Conservation (phyloP, 2,888 invertebrate genomes). For the Drosophila austrosaltans region DNA sequence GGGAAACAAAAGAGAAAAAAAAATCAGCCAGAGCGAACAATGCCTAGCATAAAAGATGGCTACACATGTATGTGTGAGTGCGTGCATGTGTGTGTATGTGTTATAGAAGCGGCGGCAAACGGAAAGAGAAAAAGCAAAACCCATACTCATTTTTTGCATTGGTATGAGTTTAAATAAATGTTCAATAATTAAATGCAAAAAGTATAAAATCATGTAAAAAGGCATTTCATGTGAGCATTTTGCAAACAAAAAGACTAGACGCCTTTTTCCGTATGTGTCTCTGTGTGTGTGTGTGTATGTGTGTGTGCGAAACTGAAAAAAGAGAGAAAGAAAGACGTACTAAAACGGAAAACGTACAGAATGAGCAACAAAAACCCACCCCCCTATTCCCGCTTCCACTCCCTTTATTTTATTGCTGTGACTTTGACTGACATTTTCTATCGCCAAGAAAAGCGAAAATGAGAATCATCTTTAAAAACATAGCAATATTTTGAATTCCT, state of each 20-base stretch:
- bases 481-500: constrained; percentile 28
- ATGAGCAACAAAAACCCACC: constrained; percentile 55
- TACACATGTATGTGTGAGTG: constrained; percentile 53
- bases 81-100: constrained; percentile 35
- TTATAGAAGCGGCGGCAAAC: constrained; percentile 40
- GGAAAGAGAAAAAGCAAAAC: constrained; percentile 43
- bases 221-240: constrained; percentile 68
- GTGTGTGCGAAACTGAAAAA: constrained; percentile 40
- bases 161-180: constrained; percentile 55
- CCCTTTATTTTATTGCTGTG: constrained; percentile 53
- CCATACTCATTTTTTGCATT: constrained; percentile 42
- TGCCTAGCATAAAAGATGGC: constrained; percentile 77
- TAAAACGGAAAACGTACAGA: constrained; percentile 43
- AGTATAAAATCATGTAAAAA: constrained; percentile 46
- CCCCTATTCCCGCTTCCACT: constrained; percentile 44
- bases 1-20: constrained; percentile 48
- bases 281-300: constrained; percentile 26
- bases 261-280: constrained; percentile 36
- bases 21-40: constrained; percentile 58
- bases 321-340: constrained; percentile 45
- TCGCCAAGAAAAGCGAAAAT: constrained; percentile 29
- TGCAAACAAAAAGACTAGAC: constrained; percentile 70
- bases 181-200: constrained; percentile 59
- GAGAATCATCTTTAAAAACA: constrained; percentile 40
- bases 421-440: constrained; percentile 63